Evolutionary conservation across 2,888 invertebrate species (phyloP), one percentile per base, ranked within the genome.

Genomic region (Trichacis sp.): DNA sequence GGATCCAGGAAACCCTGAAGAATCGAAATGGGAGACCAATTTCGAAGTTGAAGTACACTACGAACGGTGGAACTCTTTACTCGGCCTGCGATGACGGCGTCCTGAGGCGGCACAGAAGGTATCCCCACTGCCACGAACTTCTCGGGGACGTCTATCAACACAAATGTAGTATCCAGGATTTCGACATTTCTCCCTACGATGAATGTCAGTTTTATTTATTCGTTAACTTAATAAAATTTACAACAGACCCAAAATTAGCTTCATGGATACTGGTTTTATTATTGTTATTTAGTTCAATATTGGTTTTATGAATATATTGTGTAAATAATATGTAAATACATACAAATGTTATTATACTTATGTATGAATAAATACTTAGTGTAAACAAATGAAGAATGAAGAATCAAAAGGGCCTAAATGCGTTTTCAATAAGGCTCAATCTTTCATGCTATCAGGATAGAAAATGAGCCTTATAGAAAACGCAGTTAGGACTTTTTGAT

Each of bases 151-250:
- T 86, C n/a, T 86, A 81, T 71, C 71, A 76, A 3, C 86, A 87
- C 70, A 83, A 83, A 69, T 83, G 81, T 8, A 86, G 86, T 66
- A 84, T 86, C 60, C 84, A 85, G 67, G 87, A 87, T 62, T 77
- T 87, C 68, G 87, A 87, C 73, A 83, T 87, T 59, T 86, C 86
- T 9, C 84, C 86, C 0, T 86, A 85, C 69, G 86, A 86, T 77
- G 87, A 87, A 78, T 87, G 86, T 86, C 86, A 85, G 14, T 42
- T 15, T 42, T 42, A 4, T 12, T 11, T n/a, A n/a, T n/a, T n/a
- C n/a, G n/a, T n/a, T n/a, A n/a, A n/a, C n/a, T n/a, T n/a, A n/a
- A n/a, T n/a, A n/a, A n/a, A n/a, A n/a, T n/a, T n/a, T n/a, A n/a
- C n/a, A n/a, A n/a, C n/a, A n/a, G n/a, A n/a, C n/a, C n/a, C n/a